Evolutionary conservation across 2,888 invertebrate genomes (phyloP), one percentile per base, ranked within the genome.

Genomic region (Hemaris fuciformis): DNA sequence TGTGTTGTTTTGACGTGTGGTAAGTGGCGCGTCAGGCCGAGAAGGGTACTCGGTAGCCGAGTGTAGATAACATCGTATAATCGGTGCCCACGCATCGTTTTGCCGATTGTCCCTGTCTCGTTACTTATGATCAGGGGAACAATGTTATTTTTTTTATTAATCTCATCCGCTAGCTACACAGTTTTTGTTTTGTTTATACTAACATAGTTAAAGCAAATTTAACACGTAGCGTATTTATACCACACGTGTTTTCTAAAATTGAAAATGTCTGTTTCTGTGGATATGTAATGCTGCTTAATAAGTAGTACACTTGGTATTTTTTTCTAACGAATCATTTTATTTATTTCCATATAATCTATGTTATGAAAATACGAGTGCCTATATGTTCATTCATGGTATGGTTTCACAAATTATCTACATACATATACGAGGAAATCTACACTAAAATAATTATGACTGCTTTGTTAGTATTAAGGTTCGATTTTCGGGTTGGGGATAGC

Each of bases 41-140:
- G 57, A 59, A 61, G 66, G 61, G 65, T 57, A 46, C 25, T 61
- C 45, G 25, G 57, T 61, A 57, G 76, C 79, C 72, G 67, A 57
- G 71, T 73, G 69, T 67, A 80, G 84, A 86, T 86, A 86, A 77
- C 70, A 85, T 85, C 81, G 74, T 79, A 77, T 83, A 83, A 87
- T 84, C 76, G 72, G 70, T 83, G 81, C 87, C 88, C 81, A 85
- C 88, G 79, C 83, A 71, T 66, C 75, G 70, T 76, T 75, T 76
- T 76, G 76, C 74, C 73, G 77, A 79, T 78, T 77, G 79, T 77
- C 76, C 79, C 79, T 79, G 83, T 80, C 81, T 82, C 77, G 81
- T 87, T 83, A 81, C 80, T 84, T 85, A 80, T 79, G 79, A 81
- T 84, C 83, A 80, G 76, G 72, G 68, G 67, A 76, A 76, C 77